Evolutionary conservation across 2,888 invertebrate genomes (phyloP).

Genomic region (Acronicta leporina): DNA sequence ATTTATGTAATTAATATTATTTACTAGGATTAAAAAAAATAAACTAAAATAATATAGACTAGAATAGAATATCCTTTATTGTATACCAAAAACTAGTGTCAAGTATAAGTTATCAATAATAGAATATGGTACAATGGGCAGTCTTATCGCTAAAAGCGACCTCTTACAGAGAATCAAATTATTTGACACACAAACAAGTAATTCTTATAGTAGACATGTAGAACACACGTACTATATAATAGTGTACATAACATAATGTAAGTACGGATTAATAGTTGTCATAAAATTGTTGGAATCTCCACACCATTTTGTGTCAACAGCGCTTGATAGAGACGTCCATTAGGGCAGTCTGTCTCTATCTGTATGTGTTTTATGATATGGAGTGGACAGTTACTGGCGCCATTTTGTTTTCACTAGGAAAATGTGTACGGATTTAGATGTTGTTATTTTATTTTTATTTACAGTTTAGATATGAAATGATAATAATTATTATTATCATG

Average conservation of each 20-base stretch:
- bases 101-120: no score
- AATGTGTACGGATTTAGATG: constrained; percentile 3
- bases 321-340: constrained; percentile 22
- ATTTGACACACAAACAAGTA: not conserved
- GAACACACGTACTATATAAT: not conserved
- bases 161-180: no score
- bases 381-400: constrained; percentile 11
- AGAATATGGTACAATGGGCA: no score
- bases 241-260: constrained; percentile 1
- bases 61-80: no score
- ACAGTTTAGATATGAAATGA: not conserved
- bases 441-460: not conserved
- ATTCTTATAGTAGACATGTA: constrained; percentile 1
- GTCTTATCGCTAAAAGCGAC: no score
- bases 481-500: no score
- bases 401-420: constrained; percentile 19
- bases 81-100: no score
- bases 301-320: constrained; percentile 9
- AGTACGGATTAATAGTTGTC: constrained; percentile 35
- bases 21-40: no score
- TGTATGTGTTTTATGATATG: constrained; percentile 32
- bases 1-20: no score
- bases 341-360: constrained; percentile 8
- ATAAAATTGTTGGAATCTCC: constrained; percentile 27
- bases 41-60: no score